A percentile compares a stretch with the other conserved stretches of the same genome.
Evolutionary conservation across 1,140 invertebrate species (phyloP).

Genomic region (Dendrolimus kikuchii): DNA sequence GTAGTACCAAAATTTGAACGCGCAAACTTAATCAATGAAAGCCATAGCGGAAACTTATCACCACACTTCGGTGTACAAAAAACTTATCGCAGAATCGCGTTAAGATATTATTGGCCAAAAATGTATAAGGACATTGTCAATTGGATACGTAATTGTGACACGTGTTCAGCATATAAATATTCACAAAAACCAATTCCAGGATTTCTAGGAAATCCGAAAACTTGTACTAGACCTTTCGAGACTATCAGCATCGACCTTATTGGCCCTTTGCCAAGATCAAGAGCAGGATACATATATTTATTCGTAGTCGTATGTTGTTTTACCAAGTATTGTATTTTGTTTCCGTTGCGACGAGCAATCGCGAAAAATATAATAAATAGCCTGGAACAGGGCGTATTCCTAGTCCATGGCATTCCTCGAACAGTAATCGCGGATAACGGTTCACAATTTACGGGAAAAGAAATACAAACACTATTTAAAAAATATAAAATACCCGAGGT

Average conservation of each 20-base stretch:
- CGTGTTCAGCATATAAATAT: slow-evolving; percentile 13
- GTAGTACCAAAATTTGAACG: slow-evolving; percentile 7
- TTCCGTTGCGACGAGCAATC: slow-evolving; percentile 18
- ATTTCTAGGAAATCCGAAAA: slow-evolving; percentile 20
- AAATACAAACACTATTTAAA: too few species aligned
- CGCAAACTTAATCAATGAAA: slow-evolving; percentile 1
- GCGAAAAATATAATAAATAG: too few species aligned
- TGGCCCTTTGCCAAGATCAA: slow-evolving; percentile 24
- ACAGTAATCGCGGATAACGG: too few species aligned
- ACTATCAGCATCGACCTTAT: slow-evolving; percentile 19
- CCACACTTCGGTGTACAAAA: slow-evolving; percentile 12
- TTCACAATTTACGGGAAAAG: too few species aligned
- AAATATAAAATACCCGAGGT: too few species aligned
- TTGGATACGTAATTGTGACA: slow-evolving; percentile 11
- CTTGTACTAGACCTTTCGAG: slow-evolving; percentile 17
- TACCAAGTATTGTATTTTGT: slow-evolving; percentile 24
- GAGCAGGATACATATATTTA: slow-evolving; percentile 18
- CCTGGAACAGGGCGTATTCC: too few species aligned
- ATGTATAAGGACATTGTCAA: slow-evolving; percentile 8
- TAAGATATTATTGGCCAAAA: too few species aligned
- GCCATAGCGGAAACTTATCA: slow-evolving; percentile 11
- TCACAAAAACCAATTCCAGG: slow-evolving; percentile 12
- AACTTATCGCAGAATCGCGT: slow-evolving; percentile 7
- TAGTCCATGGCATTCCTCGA: too few species aligned
- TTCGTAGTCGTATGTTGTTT: slow-evolving; percentile 22